Conservation (phyloP, 1,140 invertebrate species). For the Doryteuthis pealeii region DNA sequence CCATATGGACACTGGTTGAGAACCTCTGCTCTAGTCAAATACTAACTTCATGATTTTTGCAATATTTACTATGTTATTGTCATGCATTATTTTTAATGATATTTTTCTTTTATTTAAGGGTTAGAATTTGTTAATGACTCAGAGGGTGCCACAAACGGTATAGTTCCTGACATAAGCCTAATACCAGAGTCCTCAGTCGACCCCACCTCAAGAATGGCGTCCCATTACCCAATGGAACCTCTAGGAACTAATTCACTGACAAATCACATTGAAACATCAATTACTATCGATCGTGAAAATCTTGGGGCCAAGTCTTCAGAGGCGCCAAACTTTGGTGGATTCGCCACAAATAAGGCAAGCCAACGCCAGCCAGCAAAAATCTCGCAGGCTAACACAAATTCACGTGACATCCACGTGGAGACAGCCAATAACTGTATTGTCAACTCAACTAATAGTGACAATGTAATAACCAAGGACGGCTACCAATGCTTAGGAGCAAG, state of each 20-base stretch:
- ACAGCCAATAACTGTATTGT: constrained; percentile 7
- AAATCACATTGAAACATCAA: constrained; percentile 4
- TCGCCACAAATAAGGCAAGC: not conserved
- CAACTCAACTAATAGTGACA: not conserved
- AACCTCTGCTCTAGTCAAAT: too few species aligned
- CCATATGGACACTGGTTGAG: too few species aligned
- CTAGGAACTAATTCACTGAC: constrained; percentile 2
- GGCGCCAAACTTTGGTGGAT: not conserved
- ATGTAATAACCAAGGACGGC: not conserved
- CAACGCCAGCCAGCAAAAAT: constrained; percentile 12
- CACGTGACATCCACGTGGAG: constrained; percentile 12
- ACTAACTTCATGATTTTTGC: too few species aligned
- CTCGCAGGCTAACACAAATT: constrained; percentile 10
- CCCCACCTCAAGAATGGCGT: not conserved
- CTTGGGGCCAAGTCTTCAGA: constrained; percentile 3
- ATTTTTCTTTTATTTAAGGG: constrained; percentile 8
- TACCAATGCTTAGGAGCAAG: constrained; percentile 9
- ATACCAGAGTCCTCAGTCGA: constrained; percentile 1
- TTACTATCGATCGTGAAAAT: constrained; percentile 8
- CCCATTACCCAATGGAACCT: constrained; percentile 4
- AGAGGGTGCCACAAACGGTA: not conserved
- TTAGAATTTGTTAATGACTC: not conserved
- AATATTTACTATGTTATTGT: too few species aligned
- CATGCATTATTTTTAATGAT: too few species aligned
- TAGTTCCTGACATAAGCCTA: not conserved